Evolutionary conservation across 2,797 vertebrate genomes (phyloP).

Genomic region (Enteromius fasciolatus): DNA sequence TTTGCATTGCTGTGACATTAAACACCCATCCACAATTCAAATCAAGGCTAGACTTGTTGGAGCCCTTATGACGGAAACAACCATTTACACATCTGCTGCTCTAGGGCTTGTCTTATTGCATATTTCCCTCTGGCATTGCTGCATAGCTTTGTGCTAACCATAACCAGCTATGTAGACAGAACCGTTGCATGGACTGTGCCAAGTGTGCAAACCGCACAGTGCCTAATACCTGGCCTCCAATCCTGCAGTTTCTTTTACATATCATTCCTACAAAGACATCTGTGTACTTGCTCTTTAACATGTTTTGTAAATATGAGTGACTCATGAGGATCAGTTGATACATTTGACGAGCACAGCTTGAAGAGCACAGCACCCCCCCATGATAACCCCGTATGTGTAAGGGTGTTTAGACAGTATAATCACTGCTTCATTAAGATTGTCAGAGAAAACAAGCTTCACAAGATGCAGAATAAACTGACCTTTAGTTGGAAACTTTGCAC

Average conservation of each 20-base stretch:
- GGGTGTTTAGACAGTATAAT: neutral
- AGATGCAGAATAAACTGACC: neutral
- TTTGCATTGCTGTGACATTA: neutral
- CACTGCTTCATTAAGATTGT: neutral
- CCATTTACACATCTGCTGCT: slow-evolving; percentile 16
- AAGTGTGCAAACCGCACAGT: neutral
- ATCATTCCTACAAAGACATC: neutral
- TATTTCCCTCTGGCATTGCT: neutral
- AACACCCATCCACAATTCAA: neutral
- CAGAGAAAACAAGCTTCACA: neutral
- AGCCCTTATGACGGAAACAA: neutral
- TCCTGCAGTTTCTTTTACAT: neutral
- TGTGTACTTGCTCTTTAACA: neutral
- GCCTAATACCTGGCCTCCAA: no score
- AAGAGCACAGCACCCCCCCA: neutral
- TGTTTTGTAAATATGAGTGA: neutral
- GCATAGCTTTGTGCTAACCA: neutral
- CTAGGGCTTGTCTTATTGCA: neutral
- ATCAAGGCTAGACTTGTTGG: slow-evolving; percentile 4
- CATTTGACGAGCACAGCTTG: neutral
- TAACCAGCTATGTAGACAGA: neutral
- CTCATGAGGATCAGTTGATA: neutral
- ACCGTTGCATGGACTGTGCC: neutral
- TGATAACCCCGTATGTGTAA: no score
- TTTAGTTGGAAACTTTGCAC: neutral